A percentile compares a stretch with the other conserved stretches of the same genome.
Evolutionary conservation across 2,797 vertebrate genomes (phyloP).

Genomic region (Tapirus indicus): DNA sequence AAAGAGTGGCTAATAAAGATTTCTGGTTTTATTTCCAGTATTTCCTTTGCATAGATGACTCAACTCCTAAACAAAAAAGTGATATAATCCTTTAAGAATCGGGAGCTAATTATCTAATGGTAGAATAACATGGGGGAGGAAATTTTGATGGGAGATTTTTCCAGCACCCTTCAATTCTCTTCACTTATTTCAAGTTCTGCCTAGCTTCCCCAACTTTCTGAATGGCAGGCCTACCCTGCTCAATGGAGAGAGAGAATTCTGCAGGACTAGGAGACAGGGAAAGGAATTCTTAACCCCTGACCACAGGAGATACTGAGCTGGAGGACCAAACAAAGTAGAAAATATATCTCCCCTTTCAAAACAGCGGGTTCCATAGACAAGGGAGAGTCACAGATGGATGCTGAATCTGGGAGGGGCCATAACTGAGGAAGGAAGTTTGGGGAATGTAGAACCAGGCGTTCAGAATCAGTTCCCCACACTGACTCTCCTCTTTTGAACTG

Average conservation of each 20-base stretch:
- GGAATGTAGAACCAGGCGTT: not conserved
- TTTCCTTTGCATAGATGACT: slow-evolving; percentile 71
- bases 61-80: slow-evolving; percentile 57
- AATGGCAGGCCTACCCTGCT: too few relatives aligned
- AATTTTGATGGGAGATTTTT: not conserved
- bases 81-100: slow-evolving; percentile 33
- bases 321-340: not conserved
- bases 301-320: not conserved
- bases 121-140: not conserved
- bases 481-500: not conserved
- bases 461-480: not conserved
- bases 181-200: slow-evolving; percentile 31
- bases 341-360: not conserved
- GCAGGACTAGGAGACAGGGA: not conserved
- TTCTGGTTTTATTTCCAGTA: slow-evolving; percentile 56
- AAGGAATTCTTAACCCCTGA: not conserved
- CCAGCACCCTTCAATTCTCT: not conserved
- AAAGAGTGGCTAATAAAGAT: slow-evolving; percentile 30
- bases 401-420: not conserved
- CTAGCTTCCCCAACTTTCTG: not conserved
- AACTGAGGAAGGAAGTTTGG: not conserved
- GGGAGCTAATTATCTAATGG: slow-evolving; percentile 10
- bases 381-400: not conserved
- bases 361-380: not conserved
- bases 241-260: not conserved